Evolutionary conservation across 2,113 vertebrate species (phyloP).

Genomic region (Phalacrocorax aristotelis): DNA sequence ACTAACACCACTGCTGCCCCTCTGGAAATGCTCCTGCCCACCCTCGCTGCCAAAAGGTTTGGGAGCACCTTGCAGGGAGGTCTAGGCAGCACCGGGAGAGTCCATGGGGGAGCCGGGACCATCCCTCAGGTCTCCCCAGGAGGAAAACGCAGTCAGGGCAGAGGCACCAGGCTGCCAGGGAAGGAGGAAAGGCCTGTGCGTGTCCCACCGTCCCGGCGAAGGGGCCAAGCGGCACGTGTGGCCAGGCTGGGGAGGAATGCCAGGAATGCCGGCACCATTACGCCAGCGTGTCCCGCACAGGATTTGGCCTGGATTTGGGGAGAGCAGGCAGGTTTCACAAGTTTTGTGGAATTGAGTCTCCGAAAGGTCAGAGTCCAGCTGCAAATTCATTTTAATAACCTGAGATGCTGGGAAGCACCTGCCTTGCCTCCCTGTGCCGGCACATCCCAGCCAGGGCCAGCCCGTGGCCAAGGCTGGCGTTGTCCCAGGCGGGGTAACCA

Average conservation of each 20-base stretch:
- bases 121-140: not conserved
- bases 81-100: not conserved
- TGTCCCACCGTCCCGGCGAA: not conserved
- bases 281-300: fast-evolving
- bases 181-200: fast-evolving
- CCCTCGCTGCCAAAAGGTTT: not conserved
- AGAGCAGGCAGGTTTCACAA: not conserved
- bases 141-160: not conserved
- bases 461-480: fast-evolving
- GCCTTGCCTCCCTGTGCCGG: not conserved
- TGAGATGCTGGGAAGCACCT: not conserved
- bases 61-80: not conserved
- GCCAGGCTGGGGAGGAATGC: not conserved
- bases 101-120: not conserved
- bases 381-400: not conserved
- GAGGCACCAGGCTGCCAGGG: not conserved
- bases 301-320: not conserved
- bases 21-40: not conserved
- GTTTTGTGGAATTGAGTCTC: not conserved
- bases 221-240: not conserved
- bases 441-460: not conserved
- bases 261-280: not conserved
- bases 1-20: not conserved
- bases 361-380: not conserved
- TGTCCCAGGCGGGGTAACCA: not conserved